phyloP scores from a whole-genome alignment of 2,888 invertebrate genomes.

The Meiosimyza platycephala region DNA sequence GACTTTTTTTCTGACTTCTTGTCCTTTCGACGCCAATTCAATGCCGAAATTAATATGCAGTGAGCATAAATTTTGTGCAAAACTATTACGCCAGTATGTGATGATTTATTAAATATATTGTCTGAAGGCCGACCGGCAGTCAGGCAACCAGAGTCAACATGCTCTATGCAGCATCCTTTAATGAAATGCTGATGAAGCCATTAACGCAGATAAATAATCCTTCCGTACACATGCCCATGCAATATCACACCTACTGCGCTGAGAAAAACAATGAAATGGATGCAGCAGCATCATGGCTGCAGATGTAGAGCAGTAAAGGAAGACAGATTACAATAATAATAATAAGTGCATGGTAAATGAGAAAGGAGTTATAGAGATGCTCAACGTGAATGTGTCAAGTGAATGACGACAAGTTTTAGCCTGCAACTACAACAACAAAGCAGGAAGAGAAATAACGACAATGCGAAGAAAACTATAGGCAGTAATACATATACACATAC shows the following conservation, averaged over 20 bases:
- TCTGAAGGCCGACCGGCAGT: not conserved
- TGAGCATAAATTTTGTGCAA: slow-evolving; percentile 20
- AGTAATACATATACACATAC: not conserved
- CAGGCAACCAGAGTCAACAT: not conserved
- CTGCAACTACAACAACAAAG: slow-evolving; percentile 11
- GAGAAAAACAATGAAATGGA: not conserved
- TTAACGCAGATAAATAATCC: slow-evolving; percentile 37
- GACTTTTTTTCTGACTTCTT: too few relatives aligned
- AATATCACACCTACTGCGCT: too few relatives aligned
- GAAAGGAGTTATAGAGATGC: too few relatives aligned
- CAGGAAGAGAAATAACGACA: not conserved
- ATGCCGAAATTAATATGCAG: slow-evolving; percentile 27
- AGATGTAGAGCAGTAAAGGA: not conserved
- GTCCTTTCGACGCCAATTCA: too few relatives aligned
- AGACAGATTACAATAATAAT: not conserved
- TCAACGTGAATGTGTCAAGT: not conserved
- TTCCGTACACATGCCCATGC: not conserved
- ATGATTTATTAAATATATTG: slow-evolving; percentile 33
- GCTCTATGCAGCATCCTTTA: not conserved
- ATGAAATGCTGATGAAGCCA: slow-evolving; percentile 38
- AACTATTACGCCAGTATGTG: slow-evolving; percentile 19
- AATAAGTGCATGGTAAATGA: too few relatives aligned
- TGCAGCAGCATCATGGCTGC: not conserved
- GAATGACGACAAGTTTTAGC: slow-evolving; percentile 2
- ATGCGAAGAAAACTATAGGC: not conserved